Evolutionary conservation across 1,140 invertebrate genomes (phyloP).

Genomic region (Lucilia sericata): DNA sequence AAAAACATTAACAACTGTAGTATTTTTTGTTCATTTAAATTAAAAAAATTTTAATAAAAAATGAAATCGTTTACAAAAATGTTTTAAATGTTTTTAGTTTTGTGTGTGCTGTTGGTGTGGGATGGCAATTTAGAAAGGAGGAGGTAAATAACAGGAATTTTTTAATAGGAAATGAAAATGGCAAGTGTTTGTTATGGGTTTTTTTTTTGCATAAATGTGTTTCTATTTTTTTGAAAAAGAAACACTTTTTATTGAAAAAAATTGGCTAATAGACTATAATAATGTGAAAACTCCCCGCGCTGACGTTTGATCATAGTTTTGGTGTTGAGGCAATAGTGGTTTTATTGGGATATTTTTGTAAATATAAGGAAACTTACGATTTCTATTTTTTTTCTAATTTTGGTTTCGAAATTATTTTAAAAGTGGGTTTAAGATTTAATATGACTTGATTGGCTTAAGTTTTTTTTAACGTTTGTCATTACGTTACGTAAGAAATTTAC

Average conservation of each 20-base stretch:
- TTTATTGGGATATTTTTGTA: too few relatives aligned
- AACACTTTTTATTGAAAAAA: neutral
- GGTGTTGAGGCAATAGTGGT: neutral
- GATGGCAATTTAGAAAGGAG: neutral
- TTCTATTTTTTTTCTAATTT: too few relatives aligned
- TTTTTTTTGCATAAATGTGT: too few relatives aligned
- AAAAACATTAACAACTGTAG: constrained; percentile 16
- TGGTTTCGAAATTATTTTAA: too few relatives aligned
- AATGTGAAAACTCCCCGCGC: neutral
- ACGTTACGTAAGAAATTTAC: too few relatives aligned
- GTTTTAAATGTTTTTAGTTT: neutral
- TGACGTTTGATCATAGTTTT: neutral
- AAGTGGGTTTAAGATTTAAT: too few relatives aligned
- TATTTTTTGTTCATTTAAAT: neutral
- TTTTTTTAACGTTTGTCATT: too few relatives aligned
- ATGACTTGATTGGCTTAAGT: too few relatives aligned
- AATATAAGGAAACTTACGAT: neutral
- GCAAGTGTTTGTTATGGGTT: too few relatives aligned
- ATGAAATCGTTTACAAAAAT: neutral
- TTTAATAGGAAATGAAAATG: constrained; percentile 2
- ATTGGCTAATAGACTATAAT: neutral
- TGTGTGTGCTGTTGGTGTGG: neutral
- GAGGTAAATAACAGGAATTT: neutral
- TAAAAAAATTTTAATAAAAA: too few relatives aligned
- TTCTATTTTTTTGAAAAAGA: too few relatives aligned